Evolutionary conservation across 2,888 invertebrate species (phyloP), one percentile per base, ranked within the genome.

Genomic region (Agrypnus murinus): DNA sequence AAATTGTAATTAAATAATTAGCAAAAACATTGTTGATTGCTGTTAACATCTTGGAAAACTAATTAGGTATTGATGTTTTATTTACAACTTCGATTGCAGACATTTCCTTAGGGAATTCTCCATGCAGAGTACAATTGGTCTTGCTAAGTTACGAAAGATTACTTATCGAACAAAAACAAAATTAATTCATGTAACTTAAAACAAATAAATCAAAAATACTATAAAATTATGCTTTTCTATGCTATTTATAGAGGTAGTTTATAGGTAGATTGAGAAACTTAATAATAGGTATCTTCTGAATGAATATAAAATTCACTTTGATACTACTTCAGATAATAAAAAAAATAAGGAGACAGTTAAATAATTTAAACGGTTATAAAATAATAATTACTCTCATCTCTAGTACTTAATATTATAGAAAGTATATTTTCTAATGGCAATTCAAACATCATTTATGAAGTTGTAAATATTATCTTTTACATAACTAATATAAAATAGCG

Each of bases 181-280:
- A 46, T 46, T 19, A 46, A 46, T 46, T 46, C 46, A 5, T 46
- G 19, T 19, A 46, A 46, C 17, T 46, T 46, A 7, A 17, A 19
- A 2, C 17, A 19, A 46, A 46, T 46, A 46, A 46, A 46, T 46
- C 46, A 46, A 46, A 46, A 46, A 10, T n/a, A 45, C 45, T 12
- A n/a, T n/a, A n/a, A n/a, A 8, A 17, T 15, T 17, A 17, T 45
- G 14, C 15, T 45, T 45, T 45, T 45, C 45, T 45, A 17, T 45
- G 17, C 45, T 46, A 3, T n/a, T n/a, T n/a, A n/a, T 10, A 17
- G 17, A 17, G 46, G 19, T 17, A 46, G 46, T 46, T n/a, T n/a
- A n/a, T n/a, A n/a, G n/a, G n/a, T n/a, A n/a, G n/a, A n/a, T n/a
- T n/a, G n/a, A n/a, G n/a, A n/a, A n/a, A n/a, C n/a, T n/a, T n/a